Evolutionary conservation across 1,140 invertebrate species (phyloP).

Genomic region (Heliconius congener): DNA sequence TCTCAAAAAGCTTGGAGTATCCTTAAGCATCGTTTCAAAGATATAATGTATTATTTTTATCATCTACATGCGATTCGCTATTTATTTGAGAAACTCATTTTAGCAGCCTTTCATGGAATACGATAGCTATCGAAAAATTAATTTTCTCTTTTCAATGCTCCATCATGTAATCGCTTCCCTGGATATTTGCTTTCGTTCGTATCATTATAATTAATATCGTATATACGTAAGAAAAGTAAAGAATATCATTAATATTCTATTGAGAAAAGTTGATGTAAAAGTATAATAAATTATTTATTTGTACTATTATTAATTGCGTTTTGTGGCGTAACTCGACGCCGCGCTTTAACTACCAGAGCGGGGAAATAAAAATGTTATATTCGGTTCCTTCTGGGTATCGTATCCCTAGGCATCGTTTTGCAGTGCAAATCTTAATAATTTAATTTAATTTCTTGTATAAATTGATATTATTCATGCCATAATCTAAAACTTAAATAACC

Average conservation of each 20-base stretch:
- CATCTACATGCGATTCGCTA: not conserved
- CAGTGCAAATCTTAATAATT: no score
- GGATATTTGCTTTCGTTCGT: slow-evolving; percentile 4
- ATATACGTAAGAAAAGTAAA: not conserved
- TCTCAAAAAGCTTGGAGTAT: not conserved
- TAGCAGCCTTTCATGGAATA: slow-evolving; percentile 15
- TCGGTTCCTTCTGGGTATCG: no score
- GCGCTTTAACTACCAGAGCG: no score
- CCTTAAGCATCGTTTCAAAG: not conserved
- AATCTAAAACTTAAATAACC: not conserved
- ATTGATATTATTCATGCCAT: not conserved
- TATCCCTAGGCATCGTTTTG: no score
- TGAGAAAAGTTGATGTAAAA: no score
- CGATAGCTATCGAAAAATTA: slow-evolving; percentile 28
- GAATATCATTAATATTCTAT: no score
- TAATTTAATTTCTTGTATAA: no score
- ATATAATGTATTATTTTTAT: slow-evolving; percentile 6
- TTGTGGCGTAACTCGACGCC: no score
- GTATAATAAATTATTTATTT: no score
- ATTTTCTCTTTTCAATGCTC: slow-evolving; percentile 22
- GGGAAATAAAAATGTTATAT: no score
- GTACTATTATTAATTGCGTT: no score
- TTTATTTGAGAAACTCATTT: slow-evolving; percentile 26
- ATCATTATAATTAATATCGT: not conserved
- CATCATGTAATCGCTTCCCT: slow-evolving; percentile 13